These are phyloP conservation scores for Philopedon plagiatum DNA, from an alignment of 2,888 invertebrate species.

Conservation along the genomic window DNA sequence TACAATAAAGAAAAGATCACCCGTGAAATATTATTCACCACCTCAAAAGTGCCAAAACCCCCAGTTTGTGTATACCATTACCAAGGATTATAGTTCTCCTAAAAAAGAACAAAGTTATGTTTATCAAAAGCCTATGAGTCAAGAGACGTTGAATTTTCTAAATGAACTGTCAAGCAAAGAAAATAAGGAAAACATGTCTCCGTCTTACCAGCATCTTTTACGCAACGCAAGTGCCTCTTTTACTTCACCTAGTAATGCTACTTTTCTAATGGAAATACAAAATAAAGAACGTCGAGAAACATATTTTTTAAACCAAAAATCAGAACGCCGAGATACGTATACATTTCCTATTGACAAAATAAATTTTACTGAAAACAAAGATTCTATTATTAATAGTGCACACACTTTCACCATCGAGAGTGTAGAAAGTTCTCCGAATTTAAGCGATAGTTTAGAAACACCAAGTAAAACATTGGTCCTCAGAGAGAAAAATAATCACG, in stretches of 20 bases:
- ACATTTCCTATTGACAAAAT: neutral
- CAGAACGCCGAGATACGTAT: constrained; percentile 25
- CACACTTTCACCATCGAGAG: constrained; percentile 21
- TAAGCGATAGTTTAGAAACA: constrained; percentile 34
- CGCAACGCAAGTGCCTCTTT: constrained; percentile 20
- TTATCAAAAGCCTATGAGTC: neutral
- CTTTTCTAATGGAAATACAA: constrained; percentile 24
- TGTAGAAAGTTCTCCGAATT: constrained; percentile 17
- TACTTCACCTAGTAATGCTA: constrained; percentile 20
- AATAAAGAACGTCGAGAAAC: constrained; percentile 28
- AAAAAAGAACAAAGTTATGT: neutral
- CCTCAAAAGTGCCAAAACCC: constrained; percentile 9
- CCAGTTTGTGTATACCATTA: neutral
- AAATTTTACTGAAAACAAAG: neutral
- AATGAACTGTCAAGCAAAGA: neutral
- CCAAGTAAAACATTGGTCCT: constrained; percentile 21
- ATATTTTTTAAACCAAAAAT: constrained; percentile 3
- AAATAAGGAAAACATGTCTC: constrained; percentile 34
- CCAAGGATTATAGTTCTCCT: neutral
- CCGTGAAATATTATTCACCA: neutral
- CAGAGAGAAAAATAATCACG: constrained; percentile 23
- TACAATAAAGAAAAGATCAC: constrained; percentile 2
- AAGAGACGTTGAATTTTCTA: neutral
- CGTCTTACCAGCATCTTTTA: neutral
- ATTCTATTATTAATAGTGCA: neutral